These are phyloP conservation scores for Ceyx cyanopectus DNA, from an alignment of 2,113 vertebrate species.

Conservation along the genomic window DNA sequence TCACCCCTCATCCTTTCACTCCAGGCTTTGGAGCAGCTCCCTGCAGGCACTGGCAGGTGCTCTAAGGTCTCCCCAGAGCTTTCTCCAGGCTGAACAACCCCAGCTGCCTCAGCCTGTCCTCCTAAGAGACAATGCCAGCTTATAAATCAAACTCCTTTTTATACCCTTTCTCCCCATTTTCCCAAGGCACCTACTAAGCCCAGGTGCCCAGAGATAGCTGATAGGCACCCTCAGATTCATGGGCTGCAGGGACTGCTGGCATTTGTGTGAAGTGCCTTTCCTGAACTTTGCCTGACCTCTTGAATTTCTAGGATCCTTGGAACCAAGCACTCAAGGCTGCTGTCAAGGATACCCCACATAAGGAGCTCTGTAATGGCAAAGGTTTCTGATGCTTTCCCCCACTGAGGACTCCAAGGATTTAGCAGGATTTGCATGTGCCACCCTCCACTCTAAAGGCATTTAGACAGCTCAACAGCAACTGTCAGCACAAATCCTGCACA, in stretches of 20 bases:
- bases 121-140: not conserved
- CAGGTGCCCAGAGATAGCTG: not conserved
- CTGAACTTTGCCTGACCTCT: not conserved
- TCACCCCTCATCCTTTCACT: too few relatives aligned
- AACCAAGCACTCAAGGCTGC: not conserved
- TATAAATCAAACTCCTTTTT: not conserved
- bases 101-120: too few relatives aligned
- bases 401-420: not conserved
- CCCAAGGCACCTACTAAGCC: not conserved
- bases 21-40: too few relatives aligned
- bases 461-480: not conserved
- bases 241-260: not conserved
- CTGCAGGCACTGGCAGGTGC: too few relatives aligned
- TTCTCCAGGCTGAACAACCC: too few relatives aligned
- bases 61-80: too few relatives aligned
- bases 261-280: not conserved
- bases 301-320: not conserved
- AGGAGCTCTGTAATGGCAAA: not conserved
- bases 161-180: not conserved
- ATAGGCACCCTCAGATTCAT: not conserved
- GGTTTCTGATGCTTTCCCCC: not conserved
- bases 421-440: not conserved
- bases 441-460: not conserved
- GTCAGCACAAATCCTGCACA: not conserved
- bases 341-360: not conserved